Percentiles rank a stretch among this genome's conserved stretches.
These are phyloP conservation scores for Zapornia atra DNA, from an alignment of 2,113 vertebrate genomes.

Conservation along the genomic window DNA sequence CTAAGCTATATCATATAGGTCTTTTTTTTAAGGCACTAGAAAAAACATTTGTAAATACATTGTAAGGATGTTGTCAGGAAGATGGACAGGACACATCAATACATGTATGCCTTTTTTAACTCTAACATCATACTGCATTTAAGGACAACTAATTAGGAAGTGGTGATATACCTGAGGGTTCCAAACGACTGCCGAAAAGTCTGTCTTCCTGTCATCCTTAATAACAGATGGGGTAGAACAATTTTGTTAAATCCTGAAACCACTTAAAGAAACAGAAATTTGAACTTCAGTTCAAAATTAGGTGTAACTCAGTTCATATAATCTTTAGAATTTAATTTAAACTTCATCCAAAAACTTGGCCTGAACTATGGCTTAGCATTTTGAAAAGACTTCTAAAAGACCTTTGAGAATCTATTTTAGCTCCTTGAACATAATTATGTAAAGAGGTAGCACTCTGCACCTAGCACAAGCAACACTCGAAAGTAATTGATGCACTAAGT, in stretches of 20 bases:
- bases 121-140: neutral
- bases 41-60: neutral
- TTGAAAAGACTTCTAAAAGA: neutral
- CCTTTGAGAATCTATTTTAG: neutral
- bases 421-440: neutral
- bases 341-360: neutral
- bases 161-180: neutral
- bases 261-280: neutral
- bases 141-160: neutral
- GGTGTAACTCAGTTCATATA: neutral
- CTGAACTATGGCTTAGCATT: neutral
- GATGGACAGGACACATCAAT: neutral
- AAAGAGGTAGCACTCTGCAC: neutral
- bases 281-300: neutral
- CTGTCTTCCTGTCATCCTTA: neutral
- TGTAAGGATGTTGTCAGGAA: neutral
- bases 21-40: neutral
- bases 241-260: neutral
- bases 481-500: neutral
- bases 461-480: neutral
- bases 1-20: neutral
- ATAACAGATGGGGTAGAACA: neutral
- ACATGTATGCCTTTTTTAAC: neutral
- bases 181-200: neutral
- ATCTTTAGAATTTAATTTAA: neutral